Percentiles rank a stretch among this genome's conserved stretches.
Evolutionary conservation across 2,888 invertebrate genomes (phyloP).

Genomic region (Andrena flavipes): DNA sequence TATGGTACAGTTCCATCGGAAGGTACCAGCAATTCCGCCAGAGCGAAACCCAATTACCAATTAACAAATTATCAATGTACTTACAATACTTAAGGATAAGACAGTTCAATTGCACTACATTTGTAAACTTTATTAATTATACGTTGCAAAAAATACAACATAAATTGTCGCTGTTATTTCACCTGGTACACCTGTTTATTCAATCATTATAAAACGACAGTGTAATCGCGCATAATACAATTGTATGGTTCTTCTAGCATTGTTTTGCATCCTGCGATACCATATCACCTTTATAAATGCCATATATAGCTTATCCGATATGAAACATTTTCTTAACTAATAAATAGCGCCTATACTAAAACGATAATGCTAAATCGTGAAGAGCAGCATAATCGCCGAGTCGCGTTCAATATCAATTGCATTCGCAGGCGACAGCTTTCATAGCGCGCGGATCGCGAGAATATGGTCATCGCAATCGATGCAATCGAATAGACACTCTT

Average conservation of each 20-base stretch:
- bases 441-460: slow-evolving; percentile 22
- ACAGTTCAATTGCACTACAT: slow-evolving; percentile 76
- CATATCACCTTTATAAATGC: slow-evolving; percentile 13
- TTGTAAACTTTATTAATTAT: slow-evolving; percentile 80
- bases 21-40: slow-evolving; percentile 32
- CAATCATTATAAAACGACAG: neutral
- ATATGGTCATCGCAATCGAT: slow-evolving; percentile 41
- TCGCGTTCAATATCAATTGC: slow-evolving; percentile 25
- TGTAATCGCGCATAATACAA: neutral
- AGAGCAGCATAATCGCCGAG: neutral
- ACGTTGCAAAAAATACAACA: slow-evolving; percentile 72
- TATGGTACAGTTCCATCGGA: slow-evolving; percentile 41
- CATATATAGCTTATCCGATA: neutral
- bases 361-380: neutral
- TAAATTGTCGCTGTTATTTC: slow-evolving; percentile 32
- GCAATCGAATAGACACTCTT: slow-evolving; percentile 49
- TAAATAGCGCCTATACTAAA: neutral
- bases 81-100: slow-evolving; percentile 73
- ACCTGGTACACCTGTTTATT: slow-evolving; percentile 3
- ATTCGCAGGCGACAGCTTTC: slow-evolving; percentile 23
- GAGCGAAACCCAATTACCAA: slow-evolving; percentile 45
- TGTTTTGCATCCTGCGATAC: neutral
- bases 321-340: slow-evolving; percentile 6
- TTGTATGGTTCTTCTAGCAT: neutral
- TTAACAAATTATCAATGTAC: slow-evolving; percentile 70